Percentiles rank a stretch among this genome's conserved stretches.
Conservation (phyloP, 2,797 vertebrate species). For the Holocentrus rufus region DNA sequence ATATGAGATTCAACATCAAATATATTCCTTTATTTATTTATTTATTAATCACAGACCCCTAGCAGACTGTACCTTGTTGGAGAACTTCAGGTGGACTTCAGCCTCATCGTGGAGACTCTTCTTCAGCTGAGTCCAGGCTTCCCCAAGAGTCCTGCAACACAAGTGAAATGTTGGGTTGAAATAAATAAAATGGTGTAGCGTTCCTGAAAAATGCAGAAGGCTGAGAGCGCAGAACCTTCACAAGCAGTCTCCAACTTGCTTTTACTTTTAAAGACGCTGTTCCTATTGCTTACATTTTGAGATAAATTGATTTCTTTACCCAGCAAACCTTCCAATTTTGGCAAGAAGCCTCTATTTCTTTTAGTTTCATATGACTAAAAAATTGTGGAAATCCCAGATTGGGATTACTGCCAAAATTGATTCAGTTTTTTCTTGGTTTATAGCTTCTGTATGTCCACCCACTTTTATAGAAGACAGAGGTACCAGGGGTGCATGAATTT, state of each 20-base stretch:
- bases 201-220: no score
- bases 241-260: no score
- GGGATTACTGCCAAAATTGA: neutral
- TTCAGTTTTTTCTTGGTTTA: neutral
- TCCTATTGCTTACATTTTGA: no score
- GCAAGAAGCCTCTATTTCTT: neutral
- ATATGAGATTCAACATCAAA: neutral
- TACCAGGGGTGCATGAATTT: no score
- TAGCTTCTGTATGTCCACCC: neutral
- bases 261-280: no score
- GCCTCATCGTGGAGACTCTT: conserved; percentile 96
- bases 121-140: conserved; percentile 96
- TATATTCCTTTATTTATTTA: neutral
- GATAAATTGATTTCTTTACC: neutral
- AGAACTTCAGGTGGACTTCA: conserved; percentile 98
- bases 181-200: neutral
- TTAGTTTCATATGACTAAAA: neutral
- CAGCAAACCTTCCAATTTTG: no score
- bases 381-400: conserved; percentile 13
- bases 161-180: neutral
- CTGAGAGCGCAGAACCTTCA: no score
- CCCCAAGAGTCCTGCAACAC: conserved; percentile 90
- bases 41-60: neutral
- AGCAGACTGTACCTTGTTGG: conserved; percentile 88
- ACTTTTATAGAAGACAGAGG: neutral